These are phyloP conservation scores for Chiloscyllium plagiosum DNA, from an alignment of 2,113 vertebrate species.

Conservation along the genomic window DNA sequence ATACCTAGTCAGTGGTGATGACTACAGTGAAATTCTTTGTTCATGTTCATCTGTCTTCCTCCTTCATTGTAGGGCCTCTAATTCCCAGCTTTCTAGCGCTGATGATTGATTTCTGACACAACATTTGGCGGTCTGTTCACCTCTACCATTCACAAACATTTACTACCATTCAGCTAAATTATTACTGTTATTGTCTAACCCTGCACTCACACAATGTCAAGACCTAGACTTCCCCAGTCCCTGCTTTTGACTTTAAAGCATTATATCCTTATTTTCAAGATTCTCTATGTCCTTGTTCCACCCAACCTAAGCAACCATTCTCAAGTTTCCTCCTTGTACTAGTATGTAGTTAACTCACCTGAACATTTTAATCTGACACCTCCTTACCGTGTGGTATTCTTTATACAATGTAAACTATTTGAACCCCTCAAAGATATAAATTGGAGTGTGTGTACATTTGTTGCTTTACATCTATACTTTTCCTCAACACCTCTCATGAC, in stretches of 20 bases:
- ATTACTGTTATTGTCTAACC: not conserved
- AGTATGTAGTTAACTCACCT: not conserved
- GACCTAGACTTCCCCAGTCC: not conserved
- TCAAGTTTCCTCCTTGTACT: not conserved
- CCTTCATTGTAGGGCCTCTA: not conserved
- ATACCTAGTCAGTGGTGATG: not conserved
- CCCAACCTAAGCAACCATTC: not conserved
- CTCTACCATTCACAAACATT: not conserved
- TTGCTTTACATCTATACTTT: not conserved
- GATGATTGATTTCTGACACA: not conserved
- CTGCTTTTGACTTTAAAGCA: not conserved
- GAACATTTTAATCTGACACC: not conserved
- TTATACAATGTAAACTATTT: not conserved
- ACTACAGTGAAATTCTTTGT: not conserved
- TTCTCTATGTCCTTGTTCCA: not conserved
- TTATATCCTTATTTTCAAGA: not conserved
- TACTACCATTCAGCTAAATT: not conserved
- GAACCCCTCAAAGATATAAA: not conserved
- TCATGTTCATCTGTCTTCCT: not conserved
- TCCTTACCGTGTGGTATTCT: not conserved
- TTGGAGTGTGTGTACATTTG: not conserved
- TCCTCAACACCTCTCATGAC: not conserved
- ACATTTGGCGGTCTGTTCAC: not conserved
- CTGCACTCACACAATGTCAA: not conserved
- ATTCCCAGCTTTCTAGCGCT: not conserved